Evolutionary conservation across 2,888 invertebrate genomes (phyloP).

Genomic region (Doris montereyensis): DNA sequence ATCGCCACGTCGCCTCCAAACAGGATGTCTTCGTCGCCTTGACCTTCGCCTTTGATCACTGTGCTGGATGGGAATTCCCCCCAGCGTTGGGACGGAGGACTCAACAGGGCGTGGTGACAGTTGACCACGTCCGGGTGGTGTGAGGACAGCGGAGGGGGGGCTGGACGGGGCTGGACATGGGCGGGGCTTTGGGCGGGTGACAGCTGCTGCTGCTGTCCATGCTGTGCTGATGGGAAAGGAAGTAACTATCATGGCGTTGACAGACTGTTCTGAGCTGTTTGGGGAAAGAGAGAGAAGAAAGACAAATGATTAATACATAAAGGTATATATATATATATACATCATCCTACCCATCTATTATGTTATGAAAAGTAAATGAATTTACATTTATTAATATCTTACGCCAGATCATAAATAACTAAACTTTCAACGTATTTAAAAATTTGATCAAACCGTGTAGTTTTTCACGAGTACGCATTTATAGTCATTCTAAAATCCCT

Average conservation of each 20-base stretch:
- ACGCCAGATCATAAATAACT: too few species aligned
- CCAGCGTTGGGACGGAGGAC: constrained; percentile 43
- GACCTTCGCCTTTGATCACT: constrained; percentile 32
- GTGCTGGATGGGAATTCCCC: constrained; percentile 39
- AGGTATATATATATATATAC: too few species aligned
- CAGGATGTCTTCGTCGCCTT: constrained; percentile 26
- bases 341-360: too few species aligned
- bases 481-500: too few species aligned
- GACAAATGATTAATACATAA: too few species aligned
- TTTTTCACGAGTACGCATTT: too few species aligned
- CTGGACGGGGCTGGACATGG: not conserved
- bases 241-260: constrained; percentile 6
- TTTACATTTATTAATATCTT: too few species aligned
- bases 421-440: too few species aligned
- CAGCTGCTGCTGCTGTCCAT: not conserved
- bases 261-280: not conserved
- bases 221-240: not conserved
- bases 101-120: too few species aligned
- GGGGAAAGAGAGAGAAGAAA: not conserved
- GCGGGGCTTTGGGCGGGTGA: not conserved
- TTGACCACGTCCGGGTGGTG: constrained; percentile 46
- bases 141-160: constrained; percentile 37
- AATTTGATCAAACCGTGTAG: too few species aligned
- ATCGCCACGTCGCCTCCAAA: constrained; percentile 44
- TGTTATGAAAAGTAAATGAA: too few species aligned